A percentile compares a stretch with the other conserved stretches of the same genome.
These are phyloP conservation scores for Lichenostomus cassidix DNA, from an alignment of 2,113 vertebrate genomes.

Conservation along the genomic window DNA sequence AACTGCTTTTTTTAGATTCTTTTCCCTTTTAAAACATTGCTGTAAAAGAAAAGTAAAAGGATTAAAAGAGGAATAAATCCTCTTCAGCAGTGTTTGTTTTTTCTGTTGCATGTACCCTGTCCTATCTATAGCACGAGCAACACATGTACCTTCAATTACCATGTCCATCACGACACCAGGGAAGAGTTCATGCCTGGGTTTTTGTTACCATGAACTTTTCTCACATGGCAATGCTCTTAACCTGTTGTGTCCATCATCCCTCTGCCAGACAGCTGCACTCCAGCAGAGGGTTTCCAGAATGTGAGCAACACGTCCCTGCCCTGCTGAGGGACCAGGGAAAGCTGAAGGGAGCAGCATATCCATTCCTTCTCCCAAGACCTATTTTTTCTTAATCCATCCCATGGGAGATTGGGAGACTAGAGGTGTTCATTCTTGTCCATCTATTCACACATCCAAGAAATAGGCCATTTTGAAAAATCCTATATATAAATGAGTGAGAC, in stretches of 20 bases:
- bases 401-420: background rate
- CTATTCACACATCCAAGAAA: background rate
- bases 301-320: background rate
- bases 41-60: background rate
- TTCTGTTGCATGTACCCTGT: background rate
- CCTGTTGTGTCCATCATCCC: conserved; percentile 45
- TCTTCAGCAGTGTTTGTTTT: background rate
- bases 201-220: background rate
- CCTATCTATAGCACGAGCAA: background rate
- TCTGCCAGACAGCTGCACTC: conserved; percentile 3
- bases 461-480: background rate
- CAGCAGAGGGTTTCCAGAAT: background rate
- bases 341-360: background rate
- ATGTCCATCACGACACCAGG: background rate
- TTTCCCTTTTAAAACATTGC: background rate
- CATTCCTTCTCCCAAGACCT: background rate
- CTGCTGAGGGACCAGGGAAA: background rate
- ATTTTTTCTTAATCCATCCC: background rate
- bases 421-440: background rate
- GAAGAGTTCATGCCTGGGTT: background rate
- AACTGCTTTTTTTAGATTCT: background rate
- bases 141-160: background rate
- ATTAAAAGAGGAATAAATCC: background rate
- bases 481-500: background rate
- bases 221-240: background rate